Evolutionary conservation across 2,113 vertebrate species (phyloP).

Genomic region (Tamias sibiricus): DNA sequence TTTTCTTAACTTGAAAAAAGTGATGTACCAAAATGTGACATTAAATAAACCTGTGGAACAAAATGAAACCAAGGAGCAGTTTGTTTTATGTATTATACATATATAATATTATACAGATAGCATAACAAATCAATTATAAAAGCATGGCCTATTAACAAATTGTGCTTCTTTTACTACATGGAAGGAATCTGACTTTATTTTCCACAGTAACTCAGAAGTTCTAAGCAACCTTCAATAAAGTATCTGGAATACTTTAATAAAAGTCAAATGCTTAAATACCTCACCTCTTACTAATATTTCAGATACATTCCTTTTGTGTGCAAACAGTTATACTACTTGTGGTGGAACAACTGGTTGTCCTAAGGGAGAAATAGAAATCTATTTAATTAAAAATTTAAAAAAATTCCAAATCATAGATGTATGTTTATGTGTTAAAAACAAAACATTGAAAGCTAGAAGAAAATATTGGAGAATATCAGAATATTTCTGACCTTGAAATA

Average conservation of each 20-base stretch:
- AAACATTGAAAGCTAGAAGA: not conserved
- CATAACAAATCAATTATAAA: no score
- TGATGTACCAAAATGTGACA: no score
- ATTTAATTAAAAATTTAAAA: not conserved
- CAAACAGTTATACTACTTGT: not conserved
- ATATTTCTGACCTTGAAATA: not conserved
- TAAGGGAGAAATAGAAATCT: not conserved
- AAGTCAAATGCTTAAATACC: not conserved
- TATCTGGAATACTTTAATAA: not conserved
- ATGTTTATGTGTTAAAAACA: not conserved
- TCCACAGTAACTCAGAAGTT: no score
- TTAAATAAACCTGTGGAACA: no score
- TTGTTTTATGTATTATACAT: no score
- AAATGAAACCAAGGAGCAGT: no score
- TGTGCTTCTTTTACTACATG: no score
- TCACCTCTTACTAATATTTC: not conserved
- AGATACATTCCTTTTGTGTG: not conserved
- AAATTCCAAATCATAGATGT: conserved; percentile 11
- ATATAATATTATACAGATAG: no score
- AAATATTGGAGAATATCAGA: not conserved
- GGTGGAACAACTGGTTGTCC: not conserved
- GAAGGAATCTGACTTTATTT: no score
- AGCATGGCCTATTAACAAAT: no score
- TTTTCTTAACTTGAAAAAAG: no score
- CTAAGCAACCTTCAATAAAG: no score